Percentiles rank a stretch among this genome's conserved stretches.
phyloP scores from a whole-genome alignment of 1,140 invertebrate species.

The Leucophenga varia region DNA sequence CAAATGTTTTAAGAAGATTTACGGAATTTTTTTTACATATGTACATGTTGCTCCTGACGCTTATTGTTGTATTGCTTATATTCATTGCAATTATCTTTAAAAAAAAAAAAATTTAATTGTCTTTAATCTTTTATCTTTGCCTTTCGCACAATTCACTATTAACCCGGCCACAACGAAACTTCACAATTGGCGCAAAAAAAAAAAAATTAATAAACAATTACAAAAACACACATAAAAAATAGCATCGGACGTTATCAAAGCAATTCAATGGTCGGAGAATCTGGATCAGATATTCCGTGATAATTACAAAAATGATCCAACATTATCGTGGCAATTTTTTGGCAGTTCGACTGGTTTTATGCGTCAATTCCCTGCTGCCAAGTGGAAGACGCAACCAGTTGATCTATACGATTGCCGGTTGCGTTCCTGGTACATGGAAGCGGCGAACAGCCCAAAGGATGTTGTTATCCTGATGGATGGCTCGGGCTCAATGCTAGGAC shows the following conservation, averaged over 20 bases:
- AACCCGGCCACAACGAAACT: neutral
- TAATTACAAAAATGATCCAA: conserved; percentile 85
- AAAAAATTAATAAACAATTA: neutral
- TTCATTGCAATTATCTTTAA: too few species aligned
- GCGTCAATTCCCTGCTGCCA: conserved; percentile 85
- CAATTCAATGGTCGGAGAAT: conserved; percentile 79
- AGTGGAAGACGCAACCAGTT: conserved; percentile 70
- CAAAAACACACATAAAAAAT: conserved; percentile 59
- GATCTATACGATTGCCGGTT: conserved; percentile 89
- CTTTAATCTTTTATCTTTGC: too few species aligned
- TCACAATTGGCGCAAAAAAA: neutral
- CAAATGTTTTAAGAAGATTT: too few species aligned
- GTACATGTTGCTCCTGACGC: too few species aligned
- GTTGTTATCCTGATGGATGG: conserved; percentile 92
- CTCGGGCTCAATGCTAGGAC: conserved; percentile 96
- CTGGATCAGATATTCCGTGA: conserved; percentile 84
- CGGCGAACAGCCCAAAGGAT: conserved; percentile 95
- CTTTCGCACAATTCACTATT: too few species aligned
- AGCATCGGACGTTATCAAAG: conserved; percentile 68
- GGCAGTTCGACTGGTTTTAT: conserved; percentile 94
- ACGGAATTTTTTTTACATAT: too few species aligned
- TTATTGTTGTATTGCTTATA: too few species aligned
- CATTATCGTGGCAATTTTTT: conserved; percentile 96
- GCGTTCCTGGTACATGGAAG: conserved; percentile 93
- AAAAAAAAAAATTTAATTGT: too few species aligned